These are phyloP conservation scores for Liasis olivaceus DNA, from an alignment of 2,797 vertebrate genomes.

Conservation along the genomic window DNA sequence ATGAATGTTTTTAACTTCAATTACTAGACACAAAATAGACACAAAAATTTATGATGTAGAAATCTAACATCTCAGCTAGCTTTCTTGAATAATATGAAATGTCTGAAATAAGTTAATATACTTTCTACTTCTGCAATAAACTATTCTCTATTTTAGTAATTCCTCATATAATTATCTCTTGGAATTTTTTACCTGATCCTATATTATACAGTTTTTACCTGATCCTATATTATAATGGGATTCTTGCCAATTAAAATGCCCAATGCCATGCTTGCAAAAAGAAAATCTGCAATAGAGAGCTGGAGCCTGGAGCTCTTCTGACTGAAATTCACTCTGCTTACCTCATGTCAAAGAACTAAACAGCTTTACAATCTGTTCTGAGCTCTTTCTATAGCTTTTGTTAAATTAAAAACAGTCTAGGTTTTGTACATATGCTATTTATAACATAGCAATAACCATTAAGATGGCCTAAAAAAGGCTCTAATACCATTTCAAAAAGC, in stretches of 20 bases:
- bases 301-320: not conserved
- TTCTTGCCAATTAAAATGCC: not conserved
- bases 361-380: not conserved
- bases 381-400: not conserved
- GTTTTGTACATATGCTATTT: not conserved
- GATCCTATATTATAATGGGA: not conserved
- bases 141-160: not conserved
- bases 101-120: not conserved
- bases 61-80: not conserved
- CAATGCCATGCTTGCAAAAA: not conserved
- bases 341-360: not conserved
- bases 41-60: not conserved
- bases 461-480: not conserved
- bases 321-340: not conserved
- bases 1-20: not conserved
- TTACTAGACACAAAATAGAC: not conserved
- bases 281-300: not conserved
- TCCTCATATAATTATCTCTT: not conserved
- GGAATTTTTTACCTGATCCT: not conserved
- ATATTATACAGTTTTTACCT: too few relatives aligned
- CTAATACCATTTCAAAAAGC: not conserved
- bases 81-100: not conserved
- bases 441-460: not conserved
- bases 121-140: not conserved
- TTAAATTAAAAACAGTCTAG: not conserved